Conservation (phyloP, 2,797 vertebrate genomes). For the Rhincodon typus region DNA sequence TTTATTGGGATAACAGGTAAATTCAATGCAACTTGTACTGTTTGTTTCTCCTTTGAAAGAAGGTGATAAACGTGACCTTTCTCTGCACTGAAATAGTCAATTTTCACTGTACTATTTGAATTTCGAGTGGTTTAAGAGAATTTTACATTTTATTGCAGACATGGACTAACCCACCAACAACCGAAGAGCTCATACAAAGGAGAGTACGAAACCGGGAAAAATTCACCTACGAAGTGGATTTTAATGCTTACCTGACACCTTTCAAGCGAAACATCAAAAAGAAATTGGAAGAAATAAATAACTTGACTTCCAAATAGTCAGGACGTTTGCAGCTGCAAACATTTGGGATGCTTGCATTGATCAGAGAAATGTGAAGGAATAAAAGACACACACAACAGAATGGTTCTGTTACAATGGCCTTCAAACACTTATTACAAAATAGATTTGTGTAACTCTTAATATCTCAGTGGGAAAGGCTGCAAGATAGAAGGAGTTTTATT, state of each 20-base stretch:
- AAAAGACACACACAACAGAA: background rate
- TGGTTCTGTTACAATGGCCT: background rate
- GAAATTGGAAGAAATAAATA: conserved; percentile 49
- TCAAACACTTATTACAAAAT: background rate
- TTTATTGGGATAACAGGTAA: background rate
- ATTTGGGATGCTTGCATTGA: background rate
- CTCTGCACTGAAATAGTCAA: background rate
- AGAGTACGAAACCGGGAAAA: conserved; percentile 56
- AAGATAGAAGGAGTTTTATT: too few relatives aligned
- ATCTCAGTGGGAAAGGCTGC: background rate
- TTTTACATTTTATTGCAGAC: conserved; percentile 53
- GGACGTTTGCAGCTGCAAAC: background rate
- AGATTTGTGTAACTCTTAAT: background rate
- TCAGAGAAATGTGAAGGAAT: background rate
- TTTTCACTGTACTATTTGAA: background rate
- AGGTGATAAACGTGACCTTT: background rate
- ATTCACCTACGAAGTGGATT: conserved; percentile 59
- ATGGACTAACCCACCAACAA: conserved; percentile 69
- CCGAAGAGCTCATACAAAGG: conserved; percentile 62
- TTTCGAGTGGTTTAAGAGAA: conserved; percentile 36
- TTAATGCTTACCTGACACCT: conserved; percentile 67
- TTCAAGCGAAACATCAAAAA: conserved; percentile 62
- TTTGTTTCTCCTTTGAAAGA: conserved; percentile 8
- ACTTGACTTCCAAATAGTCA: background rate
- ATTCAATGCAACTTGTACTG: background rate